These are phyloP conservation scores for Hystrix cristata DNA, from an alignment of 2,113 vertebrate genomes.

Conservation along the genomic window DNA sequence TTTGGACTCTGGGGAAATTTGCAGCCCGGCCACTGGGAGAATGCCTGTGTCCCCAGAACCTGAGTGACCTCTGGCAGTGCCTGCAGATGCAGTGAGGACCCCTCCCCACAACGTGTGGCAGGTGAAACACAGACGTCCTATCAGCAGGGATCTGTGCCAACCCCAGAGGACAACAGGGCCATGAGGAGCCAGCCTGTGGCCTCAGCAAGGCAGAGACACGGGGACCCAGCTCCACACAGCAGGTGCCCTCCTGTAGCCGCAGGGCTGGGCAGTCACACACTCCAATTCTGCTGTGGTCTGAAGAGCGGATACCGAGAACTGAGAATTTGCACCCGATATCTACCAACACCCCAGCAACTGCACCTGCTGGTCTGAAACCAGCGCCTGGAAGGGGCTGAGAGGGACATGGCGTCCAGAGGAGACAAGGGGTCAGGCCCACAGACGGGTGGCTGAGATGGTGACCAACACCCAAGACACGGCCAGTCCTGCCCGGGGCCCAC, in stretches of 20 bases:
- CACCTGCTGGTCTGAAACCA: background rate
- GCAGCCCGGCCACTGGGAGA: background rate
- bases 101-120: background rate
- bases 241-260: too few relatives aligned
- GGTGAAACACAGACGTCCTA: background rate
- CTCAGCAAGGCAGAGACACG: background rate
- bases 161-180: background rate
- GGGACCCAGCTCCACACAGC: background rate
- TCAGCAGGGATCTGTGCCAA: background rate
- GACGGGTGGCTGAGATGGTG: too few relatives aligned
- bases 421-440: background rate
- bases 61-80: background rate
- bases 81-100: background rate
- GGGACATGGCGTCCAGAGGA: background rate
- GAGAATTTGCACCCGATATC: background rate
- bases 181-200: background rate
- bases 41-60: background rate
- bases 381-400: too few relatives aligned
- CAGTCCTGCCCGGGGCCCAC: background rate
- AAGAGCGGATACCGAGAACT: background rate
- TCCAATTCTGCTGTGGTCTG: too few relatives aligned
- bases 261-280: background rate
- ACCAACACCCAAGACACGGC: background rate
- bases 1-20: background rate
- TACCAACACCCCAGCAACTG: background rate